Evolutionary conservation across 2,113 vertebrate genomes (phyloP).

Genomic region (Sceloporus undulatus): DNA sequence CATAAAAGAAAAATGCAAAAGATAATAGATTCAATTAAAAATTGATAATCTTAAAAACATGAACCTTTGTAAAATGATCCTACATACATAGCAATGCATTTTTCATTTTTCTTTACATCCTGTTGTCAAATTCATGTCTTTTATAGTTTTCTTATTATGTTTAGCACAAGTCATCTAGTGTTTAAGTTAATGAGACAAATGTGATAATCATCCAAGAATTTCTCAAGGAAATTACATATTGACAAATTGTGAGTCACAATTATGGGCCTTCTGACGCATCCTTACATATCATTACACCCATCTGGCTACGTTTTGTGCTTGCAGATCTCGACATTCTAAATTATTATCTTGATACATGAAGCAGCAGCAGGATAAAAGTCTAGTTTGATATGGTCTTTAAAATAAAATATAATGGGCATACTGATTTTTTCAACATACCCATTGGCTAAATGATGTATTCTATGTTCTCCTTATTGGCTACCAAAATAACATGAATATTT

Average conservation of each 20-base stretch:
- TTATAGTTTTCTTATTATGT: not conserved
- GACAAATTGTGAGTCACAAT: not conserved
- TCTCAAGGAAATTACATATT: not conserved
- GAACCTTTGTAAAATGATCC: not conserved
- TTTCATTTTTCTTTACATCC: not conserved
- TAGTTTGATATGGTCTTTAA: not conserved
- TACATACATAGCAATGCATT: not conserved
- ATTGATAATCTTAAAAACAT: not conserved
- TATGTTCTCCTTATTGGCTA: not conserved
- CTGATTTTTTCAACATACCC: not conserved
- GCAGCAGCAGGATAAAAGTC: not conserved
- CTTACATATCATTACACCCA: conserved; percentile 3
- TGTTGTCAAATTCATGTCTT: not conserved
- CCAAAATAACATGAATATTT: not conserved
- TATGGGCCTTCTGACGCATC: conserved; percentile 13
- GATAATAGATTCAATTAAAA: not conserved
- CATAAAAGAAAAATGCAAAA: not conserved
- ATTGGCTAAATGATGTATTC: not conserved
- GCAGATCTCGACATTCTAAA: not conserved
- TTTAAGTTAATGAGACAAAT: not conserved
- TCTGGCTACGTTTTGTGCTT: not conserved
- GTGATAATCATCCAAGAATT: not conserved
- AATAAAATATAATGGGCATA: not conserved
- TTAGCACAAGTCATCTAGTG: not conserved
- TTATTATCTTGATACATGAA: not conserved